Base-by-base conservation (phyloP, 1,140 invertebrate genomes). In the Augochlora pura region DNA sequence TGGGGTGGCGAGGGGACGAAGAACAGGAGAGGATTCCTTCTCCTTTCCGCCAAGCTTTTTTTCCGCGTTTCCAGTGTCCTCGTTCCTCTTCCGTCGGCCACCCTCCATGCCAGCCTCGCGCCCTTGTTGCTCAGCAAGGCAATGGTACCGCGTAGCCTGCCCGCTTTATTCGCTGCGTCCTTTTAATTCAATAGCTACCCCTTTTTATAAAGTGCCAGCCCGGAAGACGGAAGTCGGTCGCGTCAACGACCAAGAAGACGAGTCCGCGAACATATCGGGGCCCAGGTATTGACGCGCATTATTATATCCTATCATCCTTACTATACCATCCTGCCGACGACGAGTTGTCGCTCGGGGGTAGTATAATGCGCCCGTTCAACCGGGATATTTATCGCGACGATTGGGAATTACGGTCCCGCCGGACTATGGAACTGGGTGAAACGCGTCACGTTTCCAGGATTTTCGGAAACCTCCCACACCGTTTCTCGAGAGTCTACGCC, bases 141-240 rank as follows among this genome's bases (percentile, higher is more conserved):
- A 71, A 39, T 23, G 49, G n/a, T 46, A 46, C 64, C 68, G 38
- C 59, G 71, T 68, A 7, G n/a, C 60, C 80, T 52, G 80, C 64
- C 69, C 83, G 60, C 75, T 82, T 86, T 87, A 69, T 77, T 88
- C 83, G 79, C 80, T 81, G 83, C 87, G 83, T 90, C 88, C 88
- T 90, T 90, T 91, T 92, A 91, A 91, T 91, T 91, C 88, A 91
- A 91, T 91, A 91, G 88, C 85, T 85, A 84, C 84, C 84, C 83
- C 82, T 88, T 88, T 90, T 88, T 88, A 86, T 86, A 86, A 86
- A 77, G 77, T 74, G 71, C 54, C 42, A 46, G 10, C 9, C 57
- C 46, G 32, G 62, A 77, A 67, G 85, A 83, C 85, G 84, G 71
- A 86, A 86, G 71, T 81, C 81, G 54, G 62, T 39, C 63, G 57